A percentile compares a stretch with the other conserved stretches of the same genome.
These are phyloP conservation scores for Pluvialis apricaria DNA, from an alignment of 2,113 vertebrate species.

Conservation along the genomic window DNA sequence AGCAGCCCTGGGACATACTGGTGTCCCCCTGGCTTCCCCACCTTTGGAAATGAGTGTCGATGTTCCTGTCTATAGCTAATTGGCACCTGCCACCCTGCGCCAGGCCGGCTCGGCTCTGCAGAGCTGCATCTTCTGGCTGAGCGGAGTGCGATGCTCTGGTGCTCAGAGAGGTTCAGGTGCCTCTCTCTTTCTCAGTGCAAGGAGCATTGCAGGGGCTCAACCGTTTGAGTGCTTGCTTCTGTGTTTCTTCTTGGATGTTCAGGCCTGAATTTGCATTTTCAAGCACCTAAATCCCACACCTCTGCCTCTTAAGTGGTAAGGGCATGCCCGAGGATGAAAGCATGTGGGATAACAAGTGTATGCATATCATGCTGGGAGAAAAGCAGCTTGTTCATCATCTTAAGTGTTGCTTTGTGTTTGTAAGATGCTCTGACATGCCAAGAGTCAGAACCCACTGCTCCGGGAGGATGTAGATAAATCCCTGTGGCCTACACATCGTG, in stretches of 20 bases:
- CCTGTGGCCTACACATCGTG: not conserved
- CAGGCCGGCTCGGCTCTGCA: not conserved
- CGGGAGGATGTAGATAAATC: not conserved
- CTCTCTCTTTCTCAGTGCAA: not conserved
- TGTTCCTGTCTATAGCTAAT: not conserved
- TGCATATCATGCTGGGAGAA: not conserved
- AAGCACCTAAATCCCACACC: not conserved
- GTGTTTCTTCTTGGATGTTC: not conserved
- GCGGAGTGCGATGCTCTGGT: not conserved
- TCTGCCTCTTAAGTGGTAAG: not conserved
- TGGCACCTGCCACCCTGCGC: not conserved
- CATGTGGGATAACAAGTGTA: not conserved
- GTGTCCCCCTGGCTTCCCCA: not conserved
- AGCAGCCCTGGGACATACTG: not conserved
- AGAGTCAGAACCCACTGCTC: not conserved
- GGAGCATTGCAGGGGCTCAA: not conserved
- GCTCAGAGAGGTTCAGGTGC: not conserved
- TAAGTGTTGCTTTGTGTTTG: not conserved
- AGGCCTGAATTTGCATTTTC: constrained; percentile 12
- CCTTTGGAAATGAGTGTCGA: not conserved
- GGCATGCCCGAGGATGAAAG: not conserved
- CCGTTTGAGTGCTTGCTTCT: not conserved
- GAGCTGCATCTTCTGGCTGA: not conserved
- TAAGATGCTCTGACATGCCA: not conserved
- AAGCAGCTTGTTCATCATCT: not conserved